A percentile compares a stretch with the other conserved stretches of the same genome.
These are phyloP conservation scores for Noctilio leporinus DNA, from an alignment of 2,113 vertebrate genomes.

Conservation along the genomic window DNA sequence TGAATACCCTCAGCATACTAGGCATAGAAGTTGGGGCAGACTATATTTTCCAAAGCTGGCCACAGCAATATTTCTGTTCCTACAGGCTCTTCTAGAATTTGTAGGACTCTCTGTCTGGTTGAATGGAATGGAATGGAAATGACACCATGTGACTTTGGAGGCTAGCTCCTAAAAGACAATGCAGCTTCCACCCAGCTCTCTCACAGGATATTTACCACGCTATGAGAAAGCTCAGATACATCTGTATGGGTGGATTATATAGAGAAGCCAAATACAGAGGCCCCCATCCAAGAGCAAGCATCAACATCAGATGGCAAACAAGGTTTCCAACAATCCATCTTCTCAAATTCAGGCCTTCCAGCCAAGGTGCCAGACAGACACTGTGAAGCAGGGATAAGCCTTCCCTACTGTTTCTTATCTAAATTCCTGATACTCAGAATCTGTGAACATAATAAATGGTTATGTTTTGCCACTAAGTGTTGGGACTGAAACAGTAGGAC, in stretches of 20 bases:
- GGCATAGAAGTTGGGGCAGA: neutral
- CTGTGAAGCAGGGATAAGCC: neutral
- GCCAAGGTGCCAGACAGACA: neutral
- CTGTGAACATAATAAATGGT: neutral
- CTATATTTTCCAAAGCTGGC: neutral
- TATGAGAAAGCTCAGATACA: neutral
- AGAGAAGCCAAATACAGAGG: neutral
- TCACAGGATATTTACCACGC: neutral
- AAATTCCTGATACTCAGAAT: neutral
- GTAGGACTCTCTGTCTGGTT: neutral
- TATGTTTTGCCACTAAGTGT: neutral
- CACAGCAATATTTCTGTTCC: neutral
- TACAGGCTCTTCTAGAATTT: neutral
- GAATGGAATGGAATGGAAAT: neutral
- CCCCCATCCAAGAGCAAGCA: neutral
- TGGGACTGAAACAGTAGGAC: neutral
- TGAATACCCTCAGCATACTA: neutral
- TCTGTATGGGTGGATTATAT: neutral
- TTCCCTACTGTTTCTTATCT: neutral
- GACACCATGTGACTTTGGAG: neutral
- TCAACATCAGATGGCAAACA: neutral
- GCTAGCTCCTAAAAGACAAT: neutral
- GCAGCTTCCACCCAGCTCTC: neutral
- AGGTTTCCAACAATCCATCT: neutral
- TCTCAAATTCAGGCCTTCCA: neutral